phyloP scores from a whole-genome alignment of 2,797 vertebrate species.

The Neostethus bicornis region DNA sequence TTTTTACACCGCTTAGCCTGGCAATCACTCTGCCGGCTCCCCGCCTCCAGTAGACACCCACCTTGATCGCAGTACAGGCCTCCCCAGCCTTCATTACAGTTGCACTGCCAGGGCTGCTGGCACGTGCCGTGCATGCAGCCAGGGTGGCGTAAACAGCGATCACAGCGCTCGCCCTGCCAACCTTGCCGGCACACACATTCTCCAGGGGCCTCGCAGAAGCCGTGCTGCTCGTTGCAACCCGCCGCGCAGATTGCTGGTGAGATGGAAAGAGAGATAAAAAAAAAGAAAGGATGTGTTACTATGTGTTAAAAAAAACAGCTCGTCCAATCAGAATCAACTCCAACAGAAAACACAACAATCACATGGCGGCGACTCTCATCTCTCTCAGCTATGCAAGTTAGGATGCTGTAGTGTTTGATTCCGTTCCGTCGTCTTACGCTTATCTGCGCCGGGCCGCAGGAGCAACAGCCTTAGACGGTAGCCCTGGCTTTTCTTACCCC shows the following conservation, averaged over 20 bases:
- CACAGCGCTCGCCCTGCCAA: constrained; percentile 75
- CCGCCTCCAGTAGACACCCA: constrained; percentile 11
- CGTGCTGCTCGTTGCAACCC: constrained; percentile 83
- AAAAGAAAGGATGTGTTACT: constrained; percentile 20
- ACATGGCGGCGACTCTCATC: too few relatives aligned
- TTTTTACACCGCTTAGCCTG: too few relatives aligned
- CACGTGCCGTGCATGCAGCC: constrained; percentile 61
- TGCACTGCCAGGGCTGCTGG: constrained; percentile 82
- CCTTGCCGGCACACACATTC: constrained; percentile 86
- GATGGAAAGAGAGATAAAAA: constrained; percentile 23
- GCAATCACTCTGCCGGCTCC: too few relatives aligned
- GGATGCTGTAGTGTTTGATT: too few relatives aligned
- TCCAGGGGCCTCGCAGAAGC: constrained; percentile 82
- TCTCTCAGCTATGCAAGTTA: too few relatives aligned
- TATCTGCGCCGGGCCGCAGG: too few relatives aligned
- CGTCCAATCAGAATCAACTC: too few relatives aligned
- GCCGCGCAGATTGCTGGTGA: constrained; percentile 83
- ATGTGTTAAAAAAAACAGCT: neutral
- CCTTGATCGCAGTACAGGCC: constrained; percentile 85
- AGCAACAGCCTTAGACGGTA: too few relatives aligned
- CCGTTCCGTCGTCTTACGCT: too few relatives aligned
- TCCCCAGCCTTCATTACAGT: constrained; percentile 86
- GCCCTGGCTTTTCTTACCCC: too few relatives aligned
- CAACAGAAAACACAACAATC: too few relatives aligned
- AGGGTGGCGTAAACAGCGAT: too few relatives aligned